phyloP scores from a whole-genome alignment of 2,888 invertebrate genomes.

The Xanthorhoe designata region DNA sequence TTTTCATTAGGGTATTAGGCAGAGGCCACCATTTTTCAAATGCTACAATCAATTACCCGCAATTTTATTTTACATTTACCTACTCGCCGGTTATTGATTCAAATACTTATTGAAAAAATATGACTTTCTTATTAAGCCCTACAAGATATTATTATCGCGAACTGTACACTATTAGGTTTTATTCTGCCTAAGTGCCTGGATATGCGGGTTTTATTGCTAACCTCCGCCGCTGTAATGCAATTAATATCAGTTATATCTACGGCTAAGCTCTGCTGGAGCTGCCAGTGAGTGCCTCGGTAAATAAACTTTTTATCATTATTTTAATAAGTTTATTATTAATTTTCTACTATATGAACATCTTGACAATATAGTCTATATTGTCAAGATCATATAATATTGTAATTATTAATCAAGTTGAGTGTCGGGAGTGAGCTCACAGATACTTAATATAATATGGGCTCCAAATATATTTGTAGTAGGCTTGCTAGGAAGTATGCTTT shows the following conservation, averaged over 20 bases:
- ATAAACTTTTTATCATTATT: neutral
- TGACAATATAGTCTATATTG: too few species aligned
- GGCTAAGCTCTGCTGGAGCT: neutral
- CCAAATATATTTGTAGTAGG: too few species aligned
- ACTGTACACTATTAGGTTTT: slow-evolving; percentile 1
- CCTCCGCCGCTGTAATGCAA: slow-evolving; percentile 30
- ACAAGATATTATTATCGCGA: neutral
- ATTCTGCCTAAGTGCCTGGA: slow-evolving; percentile 14
- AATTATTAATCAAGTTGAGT: too few species aligned
- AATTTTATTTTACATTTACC: too few species aligned
- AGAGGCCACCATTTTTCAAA: too few species aligned
- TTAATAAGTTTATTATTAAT: neutral
- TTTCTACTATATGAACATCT: neutral
- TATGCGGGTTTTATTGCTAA: slow-evolving; percentile 28
- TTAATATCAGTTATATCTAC: slow-evolving; percentile 18
- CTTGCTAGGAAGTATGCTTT: neutral
- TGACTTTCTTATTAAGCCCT: neutral
- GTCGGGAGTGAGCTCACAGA: too few species aligned
- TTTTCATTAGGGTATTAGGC: too few species aligned
- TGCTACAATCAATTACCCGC: too few species aligned
- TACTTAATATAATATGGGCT: too few species aligned
- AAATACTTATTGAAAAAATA: too few species aligned
- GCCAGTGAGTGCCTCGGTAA: neutral
- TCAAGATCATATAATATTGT: too few species aligned
- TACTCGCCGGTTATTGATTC: too few species aligned